Evolutionary conservation across 2,113 vertebrate species (phyloP).

Genomic region (Verasper variegatus): DNA sequence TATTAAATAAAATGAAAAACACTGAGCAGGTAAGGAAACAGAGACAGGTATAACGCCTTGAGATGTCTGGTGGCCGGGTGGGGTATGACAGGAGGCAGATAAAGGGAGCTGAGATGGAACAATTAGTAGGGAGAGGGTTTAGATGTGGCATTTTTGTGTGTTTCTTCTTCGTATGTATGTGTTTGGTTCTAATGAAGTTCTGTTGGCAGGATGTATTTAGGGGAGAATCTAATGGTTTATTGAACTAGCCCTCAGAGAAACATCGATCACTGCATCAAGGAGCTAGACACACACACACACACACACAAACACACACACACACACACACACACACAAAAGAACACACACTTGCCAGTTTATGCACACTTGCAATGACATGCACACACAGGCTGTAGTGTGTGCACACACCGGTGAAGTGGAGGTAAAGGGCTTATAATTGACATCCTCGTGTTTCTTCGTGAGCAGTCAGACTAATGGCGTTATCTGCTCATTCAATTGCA

Average conservation of each 20-base stretch:
- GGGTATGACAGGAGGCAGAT: background rate
- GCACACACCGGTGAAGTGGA: conserved; percentile 39
- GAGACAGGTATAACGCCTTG: background rate
- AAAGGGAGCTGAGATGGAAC: conserved; percentile 6
- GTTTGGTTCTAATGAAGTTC: conserved; percentile 71
- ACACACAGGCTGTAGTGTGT: background rate
- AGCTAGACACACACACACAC: conserved; percentile 40
- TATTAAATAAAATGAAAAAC: too few species aligned
- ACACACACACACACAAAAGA: conserved; percentile 34
- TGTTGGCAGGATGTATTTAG: conserved; percentile 74
- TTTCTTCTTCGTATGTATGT: conserved; percentile 42
- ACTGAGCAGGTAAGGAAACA: background rate
- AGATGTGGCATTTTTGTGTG: conserved; percentile 16
- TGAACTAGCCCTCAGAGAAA: conserved; percentile 66
- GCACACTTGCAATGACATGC: conserved; percentile 18
- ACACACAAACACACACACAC: conserved; percentile 28
- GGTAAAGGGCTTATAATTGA: conserved; percentile 67
- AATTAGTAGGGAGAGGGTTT: conserved; percentile 37
- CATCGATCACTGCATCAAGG: conserved; percentile 74
- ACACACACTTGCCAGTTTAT: background rate
- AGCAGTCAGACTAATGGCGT: conserved; percentile 40
- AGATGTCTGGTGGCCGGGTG: background rate
- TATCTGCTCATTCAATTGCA: conserved; percentile 67
- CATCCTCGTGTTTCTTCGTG: conserved; percentile 54
- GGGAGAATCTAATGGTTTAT: conserved; percentile 73